Base-by-base conservation (phyloP, 2,113 vertebrate genomes). In the Amia ocellicauda region DNA sequence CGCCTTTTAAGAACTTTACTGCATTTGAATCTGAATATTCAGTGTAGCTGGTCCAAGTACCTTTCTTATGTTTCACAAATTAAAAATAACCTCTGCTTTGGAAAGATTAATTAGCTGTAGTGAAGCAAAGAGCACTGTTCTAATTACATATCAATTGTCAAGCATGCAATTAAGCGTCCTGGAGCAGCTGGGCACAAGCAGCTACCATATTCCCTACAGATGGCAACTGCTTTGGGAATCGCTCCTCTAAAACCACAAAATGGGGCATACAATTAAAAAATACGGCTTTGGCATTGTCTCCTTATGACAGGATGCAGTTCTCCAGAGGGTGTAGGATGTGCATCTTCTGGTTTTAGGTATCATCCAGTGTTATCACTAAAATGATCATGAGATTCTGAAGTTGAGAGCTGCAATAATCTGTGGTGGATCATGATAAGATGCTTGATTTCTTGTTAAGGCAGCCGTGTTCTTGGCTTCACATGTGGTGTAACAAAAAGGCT, bases 101-200 rank as follows among this genome's bases (percentile, higher is more conserved):
- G 51, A 53, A 53, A 24, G 51, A 53, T 24, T 53, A 23, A 53
- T 53, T 53, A 53, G 10, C 51, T 53, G 20, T 23, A 26, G 1
- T 7, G 20, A 53, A 11, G 24, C 51, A 53, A 26, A 24, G 24
- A 53, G 51, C 51, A 53, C 5, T 20, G 24, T 1, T 49, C 43
- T 73, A 23, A 36, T 82, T 78, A 69, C 82, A 81, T 82, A 71
- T 83, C 71, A 84, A 80, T 84, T 85, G 78, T 67, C 74, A 70
- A 69, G 76, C 84, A 60, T 84, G 41, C 84, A 85, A 85, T 80
- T 78, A 66, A 76, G 83, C 79, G 85, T 79, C 77, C 73, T 85
- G 36, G 57, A 78, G 73, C 77, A 86, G 73, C 80, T 89, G 80
- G 59, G 73, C 64, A 81, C 77, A 61, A 1, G 66, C 78, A 84